Percentiles rank a stretch among this genome's conserved stretches.
phyloP scores from a whole-genome alignment of 2,113 vertebrate species.

The Dolichotis patagonum region DNA sequence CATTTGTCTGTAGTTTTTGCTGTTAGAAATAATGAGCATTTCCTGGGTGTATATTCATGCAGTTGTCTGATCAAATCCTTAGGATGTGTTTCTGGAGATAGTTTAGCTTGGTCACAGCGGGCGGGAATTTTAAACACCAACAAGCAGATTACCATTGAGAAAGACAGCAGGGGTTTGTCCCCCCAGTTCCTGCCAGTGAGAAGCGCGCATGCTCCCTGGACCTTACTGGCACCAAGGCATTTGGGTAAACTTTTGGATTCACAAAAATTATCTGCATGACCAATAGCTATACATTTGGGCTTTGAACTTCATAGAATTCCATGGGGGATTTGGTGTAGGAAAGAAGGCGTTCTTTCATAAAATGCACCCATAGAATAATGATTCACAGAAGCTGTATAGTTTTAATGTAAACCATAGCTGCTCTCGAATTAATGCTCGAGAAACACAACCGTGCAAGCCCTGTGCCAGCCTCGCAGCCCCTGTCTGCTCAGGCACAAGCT shows the following conservation, averaged over 20 bases:
- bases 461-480: neutral
- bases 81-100: neutral
- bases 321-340: neutral
- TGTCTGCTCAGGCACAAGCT: neutral
- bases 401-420: neutral
- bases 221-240: neutral
- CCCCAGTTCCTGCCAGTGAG: neutral
- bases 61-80: neutral
- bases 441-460: neutral
- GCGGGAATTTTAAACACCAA: neutral
- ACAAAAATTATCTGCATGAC: neutral
- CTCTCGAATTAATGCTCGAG: neutral
- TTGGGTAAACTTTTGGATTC: constrained; percentile 19
- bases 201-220: neutral
- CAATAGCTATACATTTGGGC: neutral
- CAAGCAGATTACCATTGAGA: neutral
- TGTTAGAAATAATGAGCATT: neutral
- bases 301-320: neutral
- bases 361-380: neutral
- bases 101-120: neutral
- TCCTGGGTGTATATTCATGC: neutral
- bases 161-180: neutral
- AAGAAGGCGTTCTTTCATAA: neutral
- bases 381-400: neutral
- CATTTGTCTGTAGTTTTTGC: neutral